Base-by-base conservation (phyloP, 2,888 invertebrate species). In the Chorisops tibialis region DNA sequence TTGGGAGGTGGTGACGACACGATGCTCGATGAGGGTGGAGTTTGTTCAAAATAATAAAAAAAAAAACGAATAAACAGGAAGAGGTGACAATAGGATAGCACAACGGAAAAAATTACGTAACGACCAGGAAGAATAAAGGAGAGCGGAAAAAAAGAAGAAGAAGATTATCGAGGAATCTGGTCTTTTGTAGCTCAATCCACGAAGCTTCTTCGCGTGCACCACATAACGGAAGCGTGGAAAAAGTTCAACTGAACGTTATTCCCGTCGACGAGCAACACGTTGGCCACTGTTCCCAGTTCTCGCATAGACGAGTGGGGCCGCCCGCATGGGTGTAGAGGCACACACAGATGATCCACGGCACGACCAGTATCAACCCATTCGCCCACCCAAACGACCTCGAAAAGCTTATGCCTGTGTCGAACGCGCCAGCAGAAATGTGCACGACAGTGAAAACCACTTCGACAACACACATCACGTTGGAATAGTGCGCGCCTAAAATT, bases 151-250 rank as follows among this genome's bases (percentile, higher is more conserved):
- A 52, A 39, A 52, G 59, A 59, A 24, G 45, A 52, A 59, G 19
- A 51, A 39, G 59, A 56, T 39, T 56, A 11, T 45, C 56, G 39
- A 24, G 45, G 18, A 56, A 12, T n/a, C 24, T 9, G 38, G 18
- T 21, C 18, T 41, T 22, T 41, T 39, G 14, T 12, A 38, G 56
- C 45, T 56, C 56, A 56, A 45, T 43, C 56, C 56, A 56, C 56
- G 45, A 43, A 45, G 35, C 45, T 56, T 22, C 47, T 54, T 45
- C 59, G 63, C 67, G 63, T 66, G 67, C 66, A 67, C 67, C 67
- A 68, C 69, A 68, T 69, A 65, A 69, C 66, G 67, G 67, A 68
- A 68, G 66, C 68, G 68, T 68, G 66, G 66, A 66, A 67, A 68
- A 69, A 67, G 66, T 68, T 69, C 67, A 69, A 69, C 69, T 69